These are phyloP conservation scores for Arctocebus calabarensis DNA, from an alignment of 2,797 vertebrate genomes.

Conservation along the genomic window DNA sequence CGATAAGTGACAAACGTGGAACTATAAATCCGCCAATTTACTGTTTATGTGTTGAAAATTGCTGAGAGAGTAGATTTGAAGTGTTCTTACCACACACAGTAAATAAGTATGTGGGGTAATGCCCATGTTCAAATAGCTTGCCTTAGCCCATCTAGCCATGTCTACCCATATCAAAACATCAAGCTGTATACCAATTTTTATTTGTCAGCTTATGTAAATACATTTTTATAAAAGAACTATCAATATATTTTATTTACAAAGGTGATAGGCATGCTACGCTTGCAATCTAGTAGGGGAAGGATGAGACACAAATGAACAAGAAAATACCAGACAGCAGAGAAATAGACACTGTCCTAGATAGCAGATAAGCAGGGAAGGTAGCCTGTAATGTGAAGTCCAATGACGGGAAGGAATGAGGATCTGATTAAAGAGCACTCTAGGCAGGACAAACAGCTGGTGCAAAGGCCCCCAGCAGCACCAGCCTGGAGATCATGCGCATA, in stretches of 20 bases:
- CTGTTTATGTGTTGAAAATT: background rate
- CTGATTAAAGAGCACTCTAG: background rate
- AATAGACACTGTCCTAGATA: background rate
- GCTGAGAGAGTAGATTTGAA: background rate
- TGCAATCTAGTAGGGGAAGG: background rate
- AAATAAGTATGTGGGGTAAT: background rate
- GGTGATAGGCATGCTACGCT: background rate
- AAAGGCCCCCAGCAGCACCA: background rate
- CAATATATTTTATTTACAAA: slow-evolving; percentile 4
- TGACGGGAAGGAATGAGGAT: background rate
- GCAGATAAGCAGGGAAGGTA: background rate
- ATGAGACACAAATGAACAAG: background rate
- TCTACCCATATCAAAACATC: background rate
- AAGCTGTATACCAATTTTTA: background rate
- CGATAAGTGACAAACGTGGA: background rate
- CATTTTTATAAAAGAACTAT: background rate
- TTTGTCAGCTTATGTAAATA: background rate
- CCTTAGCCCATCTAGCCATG: background rate
- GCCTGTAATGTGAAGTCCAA: background rate
- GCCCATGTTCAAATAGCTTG: background rate
- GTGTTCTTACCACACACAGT: background rate
- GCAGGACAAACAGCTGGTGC: background rate
- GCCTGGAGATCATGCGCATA: background rate
- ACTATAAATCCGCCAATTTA: background rate
- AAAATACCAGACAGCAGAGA: background rate